These are phyloP conservation scores for Melieria omissa DNA, from an alignment of 2,888 invertebrate species.

Conservation along the genomic window DNA sequence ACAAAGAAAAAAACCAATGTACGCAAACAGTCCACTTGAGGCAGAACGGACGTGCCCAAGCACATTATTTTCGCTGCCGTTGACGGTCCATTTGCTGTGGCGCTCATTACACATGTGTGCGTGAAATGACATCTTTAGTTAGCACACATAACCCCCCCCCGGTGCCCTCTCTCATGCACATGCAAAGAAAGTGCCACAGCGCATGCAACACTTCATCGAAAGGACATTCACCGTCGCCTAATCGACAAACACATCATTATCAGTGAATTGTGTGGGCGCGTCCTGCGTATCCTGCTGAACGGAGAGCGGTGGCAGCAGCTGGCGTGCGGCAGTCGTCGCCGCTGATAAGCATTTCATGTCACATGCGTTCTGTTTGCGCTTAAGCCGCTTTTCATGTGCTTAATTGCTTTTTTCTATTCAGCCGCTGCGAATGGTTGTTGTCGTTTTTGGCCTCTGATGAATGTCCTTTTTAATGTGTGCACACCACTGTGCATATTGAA, in stretches of 20 bases:
- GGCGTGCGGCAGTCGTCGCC: conserved; percentile 13
- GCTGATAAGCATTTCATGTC: conserved; percentile 64
- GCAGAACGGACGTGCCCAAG: neutral
- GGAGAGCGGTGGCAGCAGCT: neutral
- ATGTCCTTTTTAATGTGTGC: conserved; percentile 40
- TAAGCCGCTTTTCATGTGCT: conserved; percentile 67
- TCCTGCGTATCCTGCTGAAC: too few relatives aligned
- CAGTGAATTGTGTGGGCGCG: conserved; percentile 34
- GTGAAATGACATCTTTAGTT: conserved; percentile 37
- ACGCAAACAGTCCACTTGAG: neutral
- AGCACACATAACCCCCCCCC: conserved; percentile 14
- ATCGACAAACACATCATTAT: conserved; percentile 40
- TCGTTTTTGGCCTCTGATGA: conserved; percentile 42
- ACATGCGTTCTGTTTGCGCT: conserved; percentile 56
- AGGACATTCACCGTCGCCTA: conserved; percentile 34
- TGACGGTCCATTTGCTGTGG: conserved; percentile 32
- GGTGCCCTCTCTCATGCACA: neutral
- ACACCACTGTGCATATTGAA: conserved; percentile 32
- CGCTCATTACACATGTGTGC: conserved; percentile 38
- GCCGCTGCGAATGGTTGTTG: conserved; percentile 38
- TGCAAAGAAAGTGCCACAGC: conserved; percentile 15
- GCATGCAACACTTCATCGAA: conserved; percentile 17
- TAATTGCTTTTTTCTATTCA: conserved; percentile 62
- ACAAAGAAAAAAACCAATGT: neutral
- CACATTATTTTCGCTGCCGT: neutral